Evolutionary conservation across 2,888 invertebrate species (phyloP), one percentile per base, ranked within the genome.

Genomic region (Sminthurides aquaticus): DNA sequence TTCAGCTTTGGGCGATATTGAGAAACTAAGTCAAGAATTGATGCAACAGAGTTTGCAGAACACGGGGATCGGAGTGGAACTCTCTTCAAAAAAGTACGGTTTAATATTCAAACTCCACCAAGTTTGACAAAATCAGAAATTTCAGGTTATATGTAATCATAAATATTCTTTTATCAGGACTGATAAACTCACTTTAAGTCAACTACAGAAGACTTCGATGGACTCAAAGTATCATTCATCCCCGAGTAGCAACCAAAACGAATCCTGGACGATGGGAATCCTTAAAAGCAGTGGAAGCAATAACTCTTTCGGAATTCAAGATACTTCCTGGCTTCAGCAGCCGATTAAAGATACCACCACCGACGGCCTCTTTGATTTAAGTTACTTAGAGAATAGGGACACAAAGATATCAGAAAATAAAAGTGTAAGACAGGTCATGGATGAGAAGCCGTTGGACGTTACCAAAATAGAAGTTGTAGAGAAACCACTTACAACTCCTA

Each of bases 31-130:
- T 64, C 60, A 68, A 56, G 69, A 74, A 64, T 62, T 74, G 25
- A 72, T 74, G 72, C 69, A 71, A 43, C 57, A 70, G 49, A 67
- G 70, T 49, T 43, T 74, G 11, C n/a, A n/a, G n/a, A n/a, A n/a
- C n/a, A n/a, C n/a, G n/a, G n/a, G n/a, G 20, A 54, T 20, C 22
- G 61, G 54, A n/a, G 27, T 18, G 26, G 26, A 18, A 25, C 11
- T 25, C 11, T 26, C 56, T 26, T 5, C 22, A n/a, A 5, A 52
- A 52, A 11, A n/a, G n/a, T n/a, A n/a, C n/a, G n/a, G n/a, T n/a
- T n/a, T n/a, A n/a, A n/a, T n/a, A n/a, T n/a, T n/a, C n/a, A n/a
- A n/a, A n/a, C n/a, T n/a, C n/a, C n/a, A n/a, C n/a, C n/a, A n/a
- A n/a, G n/a, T n/a, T n/a, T n/a, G n/a, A n/a, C n/a, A n/a, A n/a